Base-by-base conservation (phyloP, 2,888 invertebrate genomes). In the Pammene aurita region DNA sequence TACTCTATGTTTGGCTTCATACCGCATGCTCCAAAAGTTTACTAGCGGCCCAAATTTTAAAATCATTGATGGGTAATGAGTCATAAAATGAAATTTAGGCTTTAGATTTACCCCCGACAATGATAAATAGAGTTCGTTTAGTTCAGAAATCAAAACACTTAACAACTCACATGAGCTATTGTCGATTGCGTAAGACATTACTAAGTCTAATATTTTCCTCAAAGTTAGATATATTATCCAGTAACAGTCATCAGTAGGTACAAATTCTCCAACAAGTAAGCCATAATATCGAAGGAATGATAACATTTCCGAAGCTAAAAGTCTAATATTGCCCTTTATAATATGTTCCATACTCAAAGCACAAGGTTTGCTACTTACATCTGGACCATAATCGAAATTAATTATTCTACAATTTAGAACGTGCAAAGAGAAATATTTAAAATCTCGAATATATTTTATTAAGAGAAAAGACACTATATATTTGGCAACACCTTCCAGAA, bases 401-500 rank as follows among this genome's bases (percentile, higher is more conserved):
- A 9, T 10, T 16, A 48, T 7, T 48, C 48, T 48, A 7, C 7
- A 6, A 16, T 48, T 48, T 16, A 48, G 10, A 16, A 48, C 16
- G 7, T 48, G 5, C n/a, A 48, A 48, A 16, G 48, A 48, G 10
- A 48, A 48, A 16, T 16, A 48, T 48, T 57, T 62, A 38, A 52
- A 54, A 42, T 57, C 18, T 41, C 14, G 14, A 0, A 38, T 62
- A 46, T 44, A 70, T 46, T 70, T 61, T 38, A 52, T 41, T 0
- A 70, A 42, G 13, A 70, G 0, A n/a, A 70, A 58, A 11, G 48
- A 14, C 66, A 70, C 63, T 10, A 67, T 34, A 26, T 66, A 73
- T 61, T 70, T 67, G 10, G 58, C 66, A 16, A 71, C 72, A 11
- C 73, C 72, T 60, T 73, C n/a, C n/a, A n/a, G n/a, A n/a, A n/a